These are phyloP conservation scores for Diloba caeruleocephala DNA, from an alignment of 2,888 invertebrate species.

Conservation along the genomic window DNA sequence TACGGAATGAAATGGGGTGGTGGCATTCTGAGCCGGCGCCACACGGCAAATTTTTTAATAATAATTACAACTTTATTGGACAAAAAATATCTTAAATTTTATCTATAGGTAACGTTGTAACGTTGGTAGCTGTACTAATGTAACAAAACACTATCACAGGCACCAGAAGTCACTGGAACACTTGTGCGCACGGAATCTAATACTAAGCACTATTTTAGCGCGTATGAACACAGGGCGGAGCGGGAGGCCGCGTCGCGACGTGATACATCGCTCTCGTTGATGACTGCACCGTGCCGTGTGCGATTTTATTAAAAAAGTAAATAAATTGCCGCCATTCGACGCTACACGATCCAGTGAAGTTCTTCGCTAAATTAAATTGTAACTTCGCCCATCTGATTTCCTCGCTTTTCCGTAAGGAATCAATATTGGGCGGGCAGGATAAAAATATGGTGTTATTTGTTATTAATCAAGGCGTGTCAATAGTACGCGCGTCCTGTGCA, in stretches of 20 bases:
- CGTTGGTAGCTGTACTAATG: too few relatives aligned
- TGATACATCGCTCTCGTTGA: conserved; percentile 53
- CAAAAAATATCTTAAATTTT: too few relatives aligned
- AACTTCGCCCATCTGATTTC: conserved; percentile 36
- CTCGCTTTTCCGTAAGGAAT: conserved; percentile 25
- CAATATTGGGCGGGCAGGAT: conserved; percentile 13
- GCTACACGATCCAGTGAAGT: conserved; percentile 41
- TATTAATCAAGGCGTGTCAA: conserved; percentile 53
- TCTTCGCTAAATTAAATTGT: conserved; percentile 42
- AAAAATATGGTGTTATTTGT: conserved; percentile 43
- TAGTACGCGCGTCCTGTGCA: conserved; percentile 37
- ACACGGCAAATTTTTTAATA: too few relatives aligned
- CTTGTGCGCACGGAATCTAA: conserved; percentile 17
- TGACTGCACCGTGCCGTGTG: conserved; percentile 31
- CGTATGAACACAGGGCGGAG: neutral
- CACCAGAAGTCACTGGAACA: too few relatives aligned
- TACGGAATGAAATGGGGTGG: too few relatives aligned
- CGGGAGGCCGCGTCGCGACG: conserved; percentile 10
- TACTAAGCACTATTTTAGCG: conserved; percentile 1
- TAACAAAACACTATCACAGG: too few relatives aligned
- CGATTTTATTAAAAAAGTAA: conserved; percentile 60
- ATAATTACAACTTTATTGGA: too few relatives aligned
- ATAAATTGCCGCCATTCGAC: conserved; percentile 52
- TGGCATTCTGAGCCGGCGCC: too few relatives aligned
- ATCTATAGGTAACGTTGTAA: too few relatives aligned